These are phyloP conservation scores for Andrena minutula DNA, from an alignment of 2,888 invertebrate species.

Conservation along the genomic window DNA sequence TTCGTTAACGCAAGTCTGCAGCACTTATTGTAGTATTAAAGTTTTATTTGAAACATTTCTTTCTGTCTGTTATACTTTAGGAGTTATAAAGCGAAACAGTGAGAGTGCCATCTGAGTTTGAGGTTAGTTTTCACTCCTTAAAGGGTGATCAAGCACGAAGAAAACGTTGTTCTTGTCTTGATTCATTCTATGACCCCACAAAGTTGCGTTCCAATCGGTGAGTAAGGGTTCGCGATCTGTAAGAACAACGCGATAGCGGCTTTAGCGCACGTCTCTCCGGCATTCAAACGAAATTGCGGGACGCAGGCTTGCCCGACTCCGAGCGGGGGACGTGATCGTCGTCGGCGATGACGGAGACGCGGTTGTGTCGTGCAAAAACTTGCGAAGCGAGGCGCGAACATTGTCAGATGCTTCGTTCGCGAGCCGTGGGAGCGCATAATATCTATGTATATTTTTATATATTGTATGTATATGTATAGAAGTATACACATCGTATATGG, in stretches of 20 bases:
- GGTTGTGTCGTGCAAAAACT: slow-evolving; percentile 36
- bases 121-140: too few species aligned
- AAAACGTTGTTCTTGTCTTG: too few species aligned
- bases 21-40: too few species aligned
- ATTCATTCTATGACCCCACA: too few species aligned
- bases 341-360: slow-evolving; percentile 10
- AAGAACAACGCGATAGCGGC: not conserved
- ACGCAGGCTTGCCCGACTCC: not conserved
- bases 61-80: too few species aligned
- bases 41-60: too few species aligned
- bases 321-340: slow-evolving; percentile 1
- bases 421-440: slow-evolving; percentile 37
- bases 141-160: too few species aligned
- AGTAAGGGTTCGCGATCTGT: not conserved
- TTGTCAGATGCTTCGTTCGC: slow-evolving; percentile 26
- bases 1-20: too few species aligned
- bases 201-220: too few species aligned
- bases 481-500: slow-evolving; percentile 56
- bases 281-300: not conserved
- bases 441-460: slow-evolving; percentile 27
- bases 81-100: too few species aligned
- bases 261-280: slow-evolving; percentile 16
- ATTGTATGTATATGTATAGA: slow-evolving; percentile 35
- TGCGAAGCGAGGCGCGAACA: slow-evolving; percentile 24
- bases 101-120: too few species aligned